These are phyloP conservation scores for Eutolmus rufibarbis DNA, from an alignment of 2,888 invertebrate genomes.

Conservation along the genomic window DNA sequence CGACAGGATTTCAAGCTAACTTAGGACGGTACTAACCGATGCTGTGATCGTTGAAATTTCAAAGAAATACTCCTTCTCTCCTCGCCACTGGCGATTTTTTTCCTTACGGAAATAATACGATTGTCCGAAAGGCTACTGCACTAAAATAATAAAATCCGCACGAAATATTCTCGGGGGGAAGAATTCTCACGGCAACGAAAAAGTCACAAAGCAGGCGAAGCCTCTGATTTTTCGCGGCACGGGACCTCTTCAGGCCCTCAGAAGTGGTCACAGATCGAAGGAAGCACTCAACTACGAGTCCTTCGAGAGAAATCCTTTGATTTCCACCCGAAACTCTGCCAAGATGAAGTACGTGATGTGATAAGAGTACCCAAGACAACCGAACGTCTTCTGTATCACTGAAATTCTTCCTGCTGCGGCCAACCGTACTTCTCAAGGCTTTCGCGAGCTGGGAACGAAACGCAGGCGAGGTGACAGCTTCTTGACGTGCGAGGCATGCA, in stretches of 20 bases:
- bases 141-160: background rate
- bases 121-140: background rate
- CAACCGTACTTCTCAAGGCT: conserved; percentile 30
- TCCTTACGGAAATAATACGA: background rate
- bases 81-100: background rate
- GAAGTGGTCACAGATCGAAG: background rate
- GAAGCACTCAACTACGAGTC: background rate
- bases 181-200: background rate
- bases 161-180: background rate
- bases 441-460: background rate
- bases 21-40: background rate
- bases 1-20: conserved; percentile 3
- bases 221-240: background rate
- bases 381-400: conserved; percentile 2
- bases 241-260: background rate
- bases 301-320: background rate
- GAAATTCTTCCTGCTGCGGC: background rate
- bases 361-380: background rate
- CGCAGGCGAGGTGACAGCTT: background rate
- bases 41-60: background rate
- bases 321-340: background rate
- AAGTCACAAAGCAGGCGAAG: background rate
- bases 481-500: background rate
- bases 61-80: background rate
- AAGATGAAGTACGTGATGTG: conserved; percentile 7